These are phyloP conservation scores for Lepilemur septentrionalis DNA, from an alignment of 2,797 vertebrate genomes.

Conservation along the genomic window DNA sequence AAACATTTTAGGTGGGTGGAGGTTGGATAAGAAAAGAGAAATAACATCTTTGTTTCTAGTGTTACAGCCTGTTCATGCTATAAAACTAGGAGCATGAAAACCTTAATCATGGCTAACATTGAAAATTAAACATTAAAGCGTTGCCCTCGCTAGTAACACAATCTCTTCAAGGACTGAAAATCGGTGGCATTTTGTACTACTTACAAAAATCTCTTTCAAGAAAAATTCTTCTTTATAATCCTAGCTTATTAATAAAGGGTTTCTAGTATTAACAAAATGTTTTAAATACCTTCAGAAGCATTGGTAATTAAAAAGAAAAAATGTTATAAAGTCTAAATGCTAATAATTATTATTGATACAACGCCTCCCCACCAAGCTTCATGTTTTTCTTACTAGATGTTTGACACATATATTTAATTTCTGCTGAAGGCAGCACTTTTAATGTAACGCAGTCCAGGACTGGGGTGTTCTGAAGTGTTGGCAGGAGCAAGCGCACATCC, in stretches of 20 bases:
- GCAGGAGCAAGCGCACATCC: neutral
- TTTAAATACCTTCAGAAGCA: neutral
- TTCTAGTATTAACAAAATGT: neutral
- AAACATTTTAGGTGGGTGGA: neutral
- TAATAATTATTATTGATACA: accelerated
- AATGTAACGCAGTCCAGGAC: neutral
- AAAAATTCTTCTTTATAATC: neutral
- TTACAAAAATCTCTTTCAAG: neutral
- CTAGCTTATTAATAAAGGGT: neutral
- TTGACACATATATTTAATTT: neutral
- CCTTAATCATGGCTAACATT: neutral
- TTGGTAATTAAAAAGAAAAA: neutral
- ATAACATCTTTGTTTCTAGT: neutral
- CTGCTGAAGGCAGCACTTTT: neutral
- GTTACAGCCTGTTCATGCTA: neutral
- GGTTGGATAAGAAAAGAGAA: neutral
- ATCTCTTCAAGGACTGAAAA: neutral
- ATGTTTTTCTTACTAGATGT: neutral
- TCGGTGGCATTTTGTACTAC: neutral
- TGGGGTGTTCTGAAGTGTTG: accelerated
- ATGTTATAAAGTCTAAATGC: neutral
- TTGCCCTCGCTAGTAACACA: no score
- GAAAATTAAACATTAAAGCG: neutral
- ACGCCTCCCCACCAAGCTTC: accelerated
- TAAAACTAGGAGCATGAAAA: neutral